Evolutionary conservation across 2,888 invertebrate species (phyloP).

Genomic region (Limenitis camilla): DNA sequence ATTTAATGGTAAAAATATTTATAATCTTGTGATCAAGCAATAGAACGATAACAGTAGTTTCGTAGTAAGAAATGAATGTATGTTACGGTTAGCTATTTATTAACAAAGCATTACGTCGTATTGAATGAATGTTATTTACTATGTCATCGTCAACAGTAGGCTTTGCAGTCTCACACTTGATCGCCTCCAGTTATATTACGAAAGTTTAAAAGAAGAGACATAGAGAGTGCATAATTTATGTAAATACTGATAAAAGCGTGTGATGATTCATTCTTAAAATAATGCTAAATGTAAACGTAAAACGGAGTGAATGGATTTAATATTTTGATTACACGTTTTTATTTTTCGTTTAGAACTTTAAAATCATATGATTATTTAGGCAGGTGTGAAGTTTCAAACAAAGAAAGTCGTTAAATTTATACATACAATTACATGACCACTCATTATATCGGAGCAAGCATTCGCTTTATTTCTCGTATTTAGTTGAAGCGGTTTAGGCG

Average conservation of each 20-base stretch:
- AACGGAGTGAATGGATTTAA: constrained; percentile 2
- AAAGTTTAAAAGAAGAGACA: not conserved
- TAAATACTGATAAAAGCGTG: not conserved
- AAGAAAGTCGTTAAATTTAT: not conserved
- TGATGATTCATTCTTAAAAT: not conserved
- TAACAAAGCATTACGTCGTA: constrained; percentile 46
- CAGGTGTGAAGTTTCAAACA: not conserved
- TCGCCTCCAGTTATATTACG: not conserved
- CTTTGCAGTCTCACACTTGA: not conserved
- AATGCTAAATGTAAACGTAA: not conserved
- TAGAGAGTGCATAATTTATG: not conserved
- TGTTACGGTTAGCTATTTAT: constrained; percentile 52
- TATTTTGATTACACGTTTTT: not conserved
- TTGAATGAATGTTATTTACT: constrained; percentile 38
- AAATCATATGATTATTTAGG: not conserved
- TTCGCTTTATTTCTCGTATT: constrained; percentile 6
- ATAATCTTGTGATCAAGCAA: no score
- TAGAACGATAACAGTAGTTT: not conserved
- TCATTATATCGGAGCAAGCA: not conserved
- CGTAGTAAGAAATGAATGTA: constrained; percentile 39
- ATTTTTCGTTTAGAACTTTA: not conserved
- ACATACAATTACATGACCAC: not conserved
- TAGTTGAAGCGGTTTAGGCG: constrained; percentile 1
- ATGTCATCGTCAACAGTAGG: constrained; percentile 20
- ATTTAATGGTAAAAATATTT: no score